A percentile compares a stretch with the other conserved stretches of the same genome.
Conservation (phyloP, 2,797 vertebrate species). For the Babyrousa celebensis region DNA sequence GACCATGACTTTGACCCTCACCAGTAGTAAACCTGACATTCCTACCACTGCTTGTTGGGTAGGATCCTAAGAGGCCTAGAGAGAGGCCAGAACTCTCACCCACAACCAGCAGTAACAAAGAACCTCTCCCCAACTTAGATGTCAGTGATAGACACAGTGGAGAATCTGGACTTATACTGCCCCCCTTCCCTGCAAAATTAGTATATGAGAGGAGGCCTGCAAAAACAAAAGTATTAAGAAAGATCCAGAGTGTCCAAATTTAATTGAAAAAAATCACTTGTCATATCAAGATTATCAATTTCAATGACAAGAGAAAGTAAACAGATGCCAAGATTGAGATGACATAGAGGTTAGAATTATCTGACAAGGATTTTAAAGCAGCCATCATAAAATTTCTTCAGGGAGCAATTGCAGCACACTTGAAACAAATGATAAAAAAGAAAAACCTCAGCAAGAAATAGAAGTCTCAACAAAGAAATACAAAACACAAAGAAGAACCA, state of each 20-base stretch:
- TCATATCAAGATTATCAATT: constrained; percentile 25
- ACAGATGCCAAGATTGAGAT: constrained; percentile 33
- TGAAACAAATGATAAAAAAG: constrained; percentile 49
- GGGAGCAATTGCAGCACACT: constrained; percentile 32
- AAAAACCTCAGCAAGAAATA: constrained; percentile 36
- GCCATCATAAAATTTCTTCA: constrained; percentile 50
- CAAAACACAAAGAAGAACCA: constrained; percentile 18
- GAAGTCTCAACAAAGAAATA: background rate
- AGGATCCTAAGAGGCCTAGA: background rate
- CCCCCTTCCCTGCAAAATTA: background rate
- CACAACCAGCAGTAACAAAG: constrained; percentile 21
- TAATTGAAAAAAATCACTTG: constrained; percentile 23
- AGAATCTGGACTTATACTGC: constrained; percentile 44
- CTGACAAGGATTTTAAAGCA: constrained; percentile 60
- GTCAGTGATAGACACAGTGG: constrained; percentile 35
- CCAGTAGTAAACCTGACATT: constrained; percentile 3
- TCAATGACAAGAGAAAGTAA: constrained; percentile 58
- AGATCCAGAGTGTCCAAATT: constrained; percentile 50
- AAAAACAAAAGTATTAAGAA: constrained; percentile 66
- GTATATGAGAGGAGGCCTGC: constrained; percentile 2
- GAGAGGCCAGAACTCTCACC: constrained; percentile 16
- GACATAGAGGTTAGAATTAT: constrained; percentile 46
- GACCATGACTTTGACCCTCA: constrained; percentile 8
- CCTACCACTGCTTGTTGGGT: background rate
- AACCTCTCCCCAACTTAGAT: background rate